Evolutionary conservation across 1,140 invertebrate genomes (phyloP).

Genomic region (Heliconius eleuchia): DNA sequence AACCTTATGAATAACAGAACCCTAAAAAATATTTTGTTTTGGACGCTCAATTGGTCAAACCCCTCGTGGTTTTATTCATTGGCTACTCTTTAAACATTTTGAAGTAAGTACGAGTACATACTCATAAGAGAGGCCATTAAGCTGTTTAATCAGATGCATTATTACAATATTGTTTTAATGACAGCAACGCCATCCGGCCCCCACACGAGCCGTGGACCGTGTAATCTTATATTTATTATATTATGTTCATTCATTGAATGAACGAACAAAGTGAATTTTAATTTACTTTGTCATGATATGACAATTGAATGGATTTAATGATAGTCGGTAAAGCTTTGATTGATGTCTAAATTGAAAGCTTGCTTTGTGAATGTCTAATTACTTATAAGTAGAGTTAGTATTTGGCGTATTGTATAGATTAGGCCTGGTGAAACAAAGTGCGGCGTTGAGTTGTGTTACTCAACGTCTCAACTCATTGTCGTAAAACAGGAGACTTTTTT

Average conservation of each 20-base stretch:
- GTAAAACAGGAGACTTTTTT: no score
- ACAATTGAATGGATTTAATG: conserved; percentile 6
- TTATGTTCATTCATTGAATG: not conserved
- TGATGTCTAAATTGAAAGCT: conserved; percentile 2
- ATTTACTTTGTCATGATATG: conserved; percentile 6
- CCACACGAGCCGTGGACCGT: not conserved
- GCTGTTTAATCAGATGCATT: not conserved
- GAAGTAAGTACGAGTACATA: no score
- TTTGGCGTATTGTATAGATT: not conserved
- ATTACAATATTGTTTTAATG: not conserved
- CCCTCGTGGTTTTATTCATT: no score
- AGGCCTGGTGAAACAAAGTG: no score
- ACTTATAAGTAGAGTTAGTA: not conserved
- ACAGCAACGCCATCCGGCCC: not conserved
- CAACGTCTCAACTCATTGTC: no score
- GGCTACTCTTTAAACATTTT: no score
- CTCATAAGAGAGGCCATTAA: not conserved
- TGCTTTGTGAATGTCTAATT: conserved; percentile 3
- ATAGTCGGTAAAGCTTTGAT: not conserved
- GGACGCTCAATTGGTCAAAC: no score
- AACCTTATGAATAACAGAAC: no score
- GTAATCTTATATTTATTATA: conserved; percentile 11
- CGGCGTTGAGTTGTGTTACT: no score
- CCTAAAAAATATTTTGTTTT: no score
- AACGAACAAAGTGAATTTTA: conserved; percentile 11